Percentiles rank a stretch among this genome's conserved stretches.
Conservation (phyloP, 1,140 invertebrate species). For the Calosoma granatense region DNA sequence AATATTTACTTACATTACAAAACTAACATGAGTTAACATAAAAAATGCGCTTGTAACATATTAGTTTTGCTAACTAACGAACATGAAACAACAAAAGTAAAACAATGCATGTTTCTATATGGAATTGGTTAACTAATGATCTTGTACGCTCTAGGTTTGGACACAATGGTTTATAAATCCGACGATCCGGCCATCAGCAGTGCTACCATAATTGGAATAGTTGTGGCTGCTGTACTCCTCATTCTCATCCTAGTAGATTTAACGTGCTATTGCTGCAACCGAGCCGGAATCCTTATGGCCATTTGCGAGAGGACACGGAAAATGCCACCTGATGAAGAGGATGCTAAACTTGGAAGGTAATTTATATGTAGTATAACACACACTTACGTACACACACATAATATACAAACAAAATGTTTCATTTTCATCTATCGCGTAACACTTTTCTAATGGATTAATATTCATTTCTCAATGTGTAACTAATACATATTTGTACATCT, state of each 20-base stretch:
- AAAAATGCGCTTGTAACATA: too few species aligned
- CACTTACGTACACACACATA: too few species aligned
- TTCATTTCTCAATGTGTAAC: too few species aligned
- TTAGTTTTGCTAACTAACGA: too few species aligned
- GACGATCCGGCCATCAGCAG: slow-evolving; percentile 55
- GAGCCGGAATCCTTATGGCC: slow-evolving; percentile 58
- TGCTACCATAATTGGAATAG: slow-evolving; percentile 65
- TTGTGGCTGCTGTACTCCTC: slow-evolving; percentile 59
- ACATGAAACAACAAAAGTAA: not conserved
- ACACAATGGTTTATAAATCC: slow-evolving; percentile 29
- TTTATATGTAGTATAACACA: too few species aligned
- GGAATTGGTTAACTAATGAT: not conserved
- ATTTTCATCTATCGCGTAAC: too few species aligned
- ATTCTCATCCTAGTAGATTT: slow-evolving; percentile 69
- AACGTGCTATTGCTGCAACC: slow-evolving; percentile 59
- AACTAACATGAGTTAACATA: not conserved
- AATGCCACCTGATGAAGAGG: slow-evolving; percentile 62
- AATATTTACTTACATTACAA: not conserved
- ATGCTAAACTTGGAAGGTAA: slow-evolving; percentile 72
- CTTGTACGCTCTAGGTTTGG: not conserved
- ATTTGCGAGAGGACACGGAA: slow-evolving; percentile 51
- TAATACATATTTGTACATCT: too few species aligned
- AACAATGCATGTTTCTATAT: not conserved
- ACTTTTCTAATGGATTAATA: too few species aligned
- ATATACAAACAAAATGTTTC: too few species aligned